A percentile compares a stretch with the other conserved stretches of the same genome.
Evolutionary conservation across 2,888 invertebrate species (phyloP).

Genomic region (Leptopilina myrica): DNA sequence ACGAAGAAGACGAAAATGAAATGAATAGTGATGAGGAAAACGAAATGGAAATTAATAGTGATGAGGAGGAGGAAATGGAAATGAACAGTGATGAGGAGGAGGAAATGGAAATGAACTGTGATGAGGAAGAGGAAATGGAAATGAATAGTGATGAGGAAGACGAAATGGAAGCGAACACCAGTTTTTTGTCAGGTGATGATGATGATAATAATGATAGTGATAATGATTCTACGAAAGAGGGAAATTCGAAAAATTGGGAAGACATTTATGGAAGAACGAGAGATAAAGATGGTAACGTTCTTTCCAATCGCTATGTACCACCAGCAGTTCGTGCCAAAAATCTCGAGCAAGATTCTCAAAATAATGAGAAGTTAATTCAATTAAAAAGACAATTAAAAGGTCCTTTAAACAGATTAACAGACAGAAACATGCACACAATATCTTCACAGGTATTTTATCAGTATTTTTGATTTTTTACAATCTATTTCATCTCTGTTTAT

Average conservation of each 20-base stretch:
- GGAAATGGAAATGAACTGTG: constrained; percentile 51
- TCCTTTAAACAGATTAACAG: constrained; percentile 85
- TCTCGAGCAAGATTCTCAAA: constrained; percentile 73
- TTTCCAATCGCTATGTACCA: constrained; percentile 87
- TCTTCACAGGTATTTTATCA: constrained; percentile 77
- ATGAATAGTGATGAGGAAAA: constrained; percentile 53
- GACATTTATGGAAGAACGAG: constrained; percentile 95
- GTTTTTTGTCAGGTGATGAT: constrained; percentile 2
- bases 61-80: constrained; percentile 50
- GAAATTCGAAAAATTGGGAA: constrained; percentile 80
- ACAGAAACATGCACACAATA: constrained; percentile 92
- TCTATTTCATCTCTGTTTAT: neutral
- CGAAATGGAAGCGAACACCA: constrained; percentile 46
- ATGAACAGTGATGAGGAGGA: constrained; percentile 54
- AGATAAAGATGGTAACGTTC: constrained; percentile 87
- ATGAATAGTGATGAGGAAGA: constrained; percentile 53
- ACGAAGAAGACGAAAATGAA: constrained; percentile 50
- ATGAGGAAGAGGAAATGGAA: constrained; percentile 50
- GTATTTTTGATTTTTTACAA: constrained; percentile 78
- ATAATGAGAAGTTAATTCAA: constrained; percentile 81
- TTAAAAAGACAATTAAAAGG: constrained; percentile 92
- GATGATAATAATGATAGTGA: constrained; percentile 2
- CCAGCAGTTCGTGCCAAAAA: constrained; percentile 85
- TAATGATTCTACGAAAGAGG: constrained; percentile 49
- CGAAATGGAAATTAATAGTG: constrained; percentile 51